phyloP scores from a whole-genome alignment of 92 coral and sea anemone species.

The Blastomussa wellsi region DNA sequence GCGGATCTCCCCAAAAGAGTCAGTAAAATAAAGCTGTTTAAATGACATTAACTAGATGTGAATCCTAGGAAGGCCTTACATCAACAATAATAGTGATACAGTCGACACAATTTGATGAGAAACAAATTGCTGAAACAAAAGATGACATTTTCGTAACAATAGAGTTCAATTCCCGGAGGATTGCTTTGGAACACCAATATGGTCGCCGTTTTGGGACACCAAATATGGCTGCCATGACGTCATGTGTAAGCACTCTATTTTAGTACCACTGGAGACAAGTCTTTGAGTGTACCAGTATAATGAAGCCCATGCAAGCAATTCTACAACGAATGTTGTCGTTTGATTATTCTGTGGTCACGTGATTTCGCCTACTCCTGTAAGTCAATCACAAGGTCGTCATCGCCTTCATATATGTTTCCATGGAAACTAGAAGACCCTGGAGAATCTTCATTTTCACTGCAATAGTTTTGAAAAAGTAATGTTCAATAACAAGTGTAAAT shows the following conservation, averaged over 20 bases:
- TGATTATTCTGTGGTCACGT: neutral
- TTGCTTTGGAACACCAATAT: too few relatives aligned
- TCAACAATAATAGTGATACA: neutral
- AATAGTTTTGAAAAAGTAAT: neutral
- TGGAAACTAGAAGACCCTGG: slow-evolving; percentile 91
- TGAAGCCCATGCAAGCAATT: neutral
- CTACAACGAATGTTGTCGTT: neutral
- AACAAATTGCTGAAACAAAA: neutral
- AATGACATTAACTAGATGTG: too few relatives aligned
- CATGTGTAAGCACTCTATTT: too few relatives aligned
- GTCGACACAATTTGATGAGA: neutral
- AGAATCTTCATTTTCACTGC: slow-evolving; percentile 96
- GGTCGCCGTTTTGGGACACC: too few relatives aligned
- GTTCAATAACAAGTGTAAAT: neutral
- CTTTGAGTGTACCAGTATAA: too few relatives aligned
- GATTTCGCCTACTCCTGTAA: slow-evolving; percentile 67
- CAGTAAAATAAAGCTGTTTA: too few relatives aligned
- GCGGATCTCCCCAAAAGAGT: too few relatives aligned
- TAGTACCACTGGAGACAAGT: too few relatives aligned
- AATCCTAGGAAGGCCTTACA: neutral
- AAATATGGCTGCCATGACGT: too few relatives aligned
- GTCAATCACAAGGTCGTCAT: slow-evolving; percentile 95
- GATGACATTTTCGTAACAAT: too few relatives aligned
- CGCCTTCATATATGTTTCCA: slow-evolving; percentile 97
- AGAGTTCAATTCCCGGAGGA: too few relatives aligned